Conservation (phyloP, 2,888 invertebrate species). For the Myopa testacea region DNA sequence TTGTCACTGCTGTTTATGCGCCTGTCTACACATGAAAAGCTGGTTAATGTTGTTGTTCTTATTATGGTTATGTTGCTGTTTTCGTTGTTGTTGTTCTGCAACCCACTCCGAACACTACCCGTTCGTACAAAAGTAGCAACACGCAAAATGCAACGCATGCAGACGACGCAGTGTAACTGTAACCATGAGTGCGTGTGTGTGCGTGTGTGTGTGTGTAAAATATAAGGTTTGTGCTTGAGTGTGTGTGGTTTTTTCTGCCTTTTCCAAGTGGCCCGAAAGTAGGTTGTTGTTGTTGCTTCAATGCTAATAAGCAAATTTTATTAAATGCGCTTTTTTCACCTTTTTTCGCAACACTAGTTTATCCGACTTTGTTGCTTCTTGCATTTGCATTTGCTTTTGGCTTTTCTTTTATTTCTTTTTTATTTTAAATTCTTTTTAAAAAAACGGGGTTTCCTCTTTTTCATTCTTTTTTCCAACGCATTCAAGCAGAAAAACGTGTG, state of each 20-base stretch:
- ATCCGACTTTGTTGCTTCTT: background rate
- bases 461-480: slow-evolving; percentile 16
- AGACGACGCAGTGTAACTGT: background rate
- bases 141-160: too few species aligned
- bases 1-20: too few species aligned
- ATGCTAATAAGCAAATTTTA: background rate
- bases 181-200: background rate
- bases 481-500: slow-evolving; percentile 25
- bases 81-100: too few species aligned
- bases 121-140: too few species aligned
- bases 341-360: background rate
- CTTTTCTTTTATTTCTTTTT: background rate
- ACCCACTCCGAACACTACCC: too few species aligned
- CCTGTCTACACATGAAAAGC: too few species aligned
- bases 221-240: background rate
- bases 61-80: too few species aligned
- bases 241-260: background rate
- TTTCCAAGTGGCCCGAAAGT: slow-evolving; percentile 13
- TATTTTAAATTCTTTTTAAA: background rate
- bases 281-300: background rate
- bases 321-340: background rate
- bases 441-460: background rate
- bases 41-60: too few species aligned
- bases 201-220: background rate
- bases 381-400: background rate